Evolutionary conservation across 2,797 vertebrate species (phyloP), one percentile per base, ranked within the genome.

Genomic region (Botia kubotai): DNA sequence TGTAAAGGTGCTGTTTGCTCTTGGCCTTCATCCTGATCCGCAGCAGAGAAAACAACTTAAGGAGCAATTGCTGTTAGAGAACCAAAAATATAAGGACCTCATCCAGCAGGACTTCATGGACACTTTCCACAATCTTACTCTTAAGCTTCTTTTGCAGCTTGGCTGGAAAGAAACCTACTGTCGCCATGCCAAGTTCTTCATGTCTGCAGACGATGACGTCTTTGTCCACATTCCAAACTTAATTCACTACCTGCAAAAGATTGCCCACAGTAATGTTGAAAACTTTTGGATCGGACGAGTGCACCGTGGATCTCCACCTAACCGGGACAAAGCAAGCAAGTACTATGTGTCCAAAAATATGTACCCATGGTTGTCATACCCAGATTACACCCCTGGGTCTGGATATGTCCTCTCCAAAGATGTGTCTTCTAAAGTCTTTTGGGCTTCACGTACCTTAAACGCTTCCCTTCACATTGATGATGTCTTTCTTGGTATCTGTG

Each of bases 401-500:
- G 96, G 95, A 0, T 99, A 99, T 1, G 94, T 99, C 1, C 85
- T 99, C 83, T 99, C 98, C 1, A 88, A 81, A 2, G 96, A 98
- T 0, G 97, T 97, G 1, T 96, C 95, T 0, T 91, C 94, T 80
- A 97, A 95, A 92, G 90, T 98, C 86, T 96, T 97, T 53, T 91
- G 93, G 33, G 97, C 96, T 57, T 96, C 95, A 0, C 88, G 96
- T 87, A 96, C 94, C 19, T 91, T 99, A 58, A 98, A 98, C 13
- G 94, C 96, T 29, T 96, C 96, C 13, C 87, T 99, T 73, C 95
- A 98, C 88, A 99, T 99, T 71, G 98, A 99, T 2, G 97, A 99
- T 33, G 98, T 98, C 88, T 99, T 99, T 89, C 97, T 99, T 95
- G 98, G 97, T 84, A 94, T 99, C 82, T 99, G 97, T 80, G 98